Conservation (phyloP, 2,888 invertebrate genomes). For the Himalopsyche japonica region DNA sequence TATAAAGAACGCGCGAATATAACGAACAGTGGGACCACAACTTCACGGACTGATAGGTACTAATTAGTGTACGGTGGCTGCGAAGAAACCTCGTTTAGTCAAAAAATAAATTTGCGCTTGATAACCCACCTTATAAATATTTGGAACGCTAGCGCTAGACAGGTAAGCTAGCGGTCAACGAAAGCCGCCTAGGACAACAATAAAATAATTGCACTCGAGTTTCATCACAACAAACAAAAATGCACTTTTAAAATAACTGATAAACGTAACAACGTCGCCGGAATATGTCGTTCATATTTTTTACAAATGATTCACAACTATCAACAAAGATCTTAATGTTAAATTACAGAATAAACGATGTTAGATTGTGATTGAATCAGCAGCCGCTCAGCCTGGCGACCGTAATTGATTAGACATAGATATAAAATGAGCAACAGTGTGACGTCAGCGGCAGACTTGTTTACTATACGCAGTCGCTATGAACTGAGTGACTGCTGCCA, state of each 20-base stretch:
- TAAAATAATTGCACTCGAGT: neutral
- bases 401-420: conserved; percentile 20
- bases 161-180: neutral
- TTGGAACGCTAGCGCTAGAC: neutral
- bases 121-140: neutral
- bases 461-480: conserved; percentile 14
- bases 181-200: neutral
- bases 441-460: conserved; percentile 20
- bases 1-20: neutral
- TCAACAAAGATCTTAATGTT: neutral
- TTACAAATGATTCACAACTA: neutral
- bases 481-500: conserved; percentile 2
- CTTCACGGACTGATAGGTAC: neutral
- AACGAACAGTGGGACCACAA: neutral
- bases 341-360: no score
- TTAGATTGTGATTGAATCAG: neutral
- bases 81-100: neutral
- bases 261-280: neutral
- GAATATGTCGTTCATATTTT: neutral
- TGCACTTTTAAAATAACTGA: neutral
- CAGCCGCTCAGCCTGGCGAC: conserved; percentile 3
- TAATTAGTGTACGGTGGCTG: neutral
- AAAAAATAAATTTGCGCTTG: neutral
- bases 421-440: conserved; percentile 16
- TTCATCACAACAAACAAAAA: neutral